Evolutionary conservation across 2,888 invertebrate genomes (phyloP).

Genomic region (Geophilus truncorum): DNA sequence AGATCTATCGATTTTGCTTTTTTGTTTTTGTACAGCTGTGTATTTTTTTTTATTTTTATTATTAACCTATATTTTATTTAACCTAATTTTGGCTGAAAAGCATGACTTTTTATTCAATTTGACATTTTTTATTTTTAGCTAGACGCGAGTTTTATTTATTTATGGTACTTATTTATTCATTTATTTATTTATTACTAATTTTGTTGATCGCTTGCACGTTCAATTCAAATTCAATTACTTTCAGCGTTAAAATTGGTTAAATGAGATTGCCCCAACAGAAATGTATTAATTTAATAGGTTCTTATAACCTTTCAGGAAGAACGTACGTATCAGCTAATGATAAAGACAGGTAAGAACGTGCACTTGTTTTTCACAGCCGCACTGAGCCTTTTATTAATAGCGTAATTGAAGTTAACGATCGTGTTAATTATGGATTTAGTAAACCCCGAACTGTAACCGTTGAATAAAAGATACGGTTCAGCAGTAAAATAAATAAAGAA

Average conservation of each 20-base stretch:
- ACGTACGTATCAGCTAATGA: conserved; percentile 31
- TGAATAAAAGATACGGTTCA: too few relatives aligned
- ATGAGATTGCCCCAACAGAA: conserved; percentile 30
- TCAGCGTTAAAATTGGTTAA: conserved; percentile 8
- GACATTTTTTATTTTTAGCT: background rate
- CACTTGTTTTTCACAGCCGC: background rate
- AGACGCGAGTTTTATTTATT: background rate
- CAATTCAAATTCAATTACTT: background rate
- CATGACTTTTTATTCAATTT: background rate
- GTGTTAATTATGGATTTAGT: too few relatives aligned
- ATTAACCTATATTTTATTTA: background rate
- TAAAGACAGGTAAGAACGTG: conserved; percentile 31
- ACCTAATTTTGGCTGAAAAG: background rate
- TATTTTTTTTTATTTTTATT: background rate
- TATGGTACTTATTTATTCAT: background rate
- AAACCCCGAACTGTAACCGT: too few relatives aligned
- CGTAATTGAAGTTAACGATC: background rate
- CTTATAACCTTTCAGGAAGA: conserved; percentile 33
- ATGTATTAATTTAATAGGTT: conserved; percentile 34
- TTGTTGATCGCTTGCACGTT: background rate
- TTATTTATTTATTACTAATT: too few relatives aligned
- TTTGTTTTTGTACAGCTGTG: background rate
- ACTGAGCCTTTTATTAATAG: background rate
- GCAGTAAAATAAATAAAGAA: too few relatives aligned
- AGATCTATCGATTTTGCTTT: background rate